These are phyloP conservation scores for Scytalopus superciliaris DNA, from an alignment of 2,113 vertebrate species.

Conservation along the genomic window DNA sequence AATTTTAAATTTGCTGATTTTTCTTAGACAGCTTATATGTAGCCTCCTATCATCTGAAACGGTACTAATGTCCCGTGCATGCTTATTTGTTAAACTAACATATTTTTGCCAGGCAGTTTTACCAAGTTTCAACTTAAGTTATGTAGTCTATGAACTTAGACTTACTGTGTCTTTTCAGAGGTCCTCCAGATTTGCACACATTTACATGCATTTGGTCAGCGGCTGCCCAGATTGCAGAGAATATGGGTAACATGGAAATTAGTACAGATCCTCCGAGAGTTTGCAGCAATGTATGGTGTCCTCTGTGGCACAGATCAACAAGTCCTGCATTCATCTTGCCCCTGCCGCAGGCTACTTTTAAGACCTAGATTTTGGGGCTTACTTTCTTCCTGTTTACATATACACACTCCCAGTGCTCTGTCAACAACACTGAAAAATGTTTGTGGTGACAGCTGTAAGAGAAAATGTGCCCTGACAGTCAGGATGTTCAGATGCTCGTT, in stretches of 20 bases:
- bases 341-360: background rate
- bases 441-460: background rate
- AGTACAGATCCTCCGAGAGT: fast-evolving
- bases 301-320: background rate
- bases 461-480: background rate
- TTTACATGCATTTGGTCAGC: background rate
- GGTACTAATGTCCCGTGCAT: background rate
- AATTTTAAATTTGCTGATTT: background rate
- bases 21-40: background rate
- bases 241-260: background rate
- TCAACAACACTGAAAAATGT: background rate
- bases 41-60: background rate
- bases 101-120: background rate
- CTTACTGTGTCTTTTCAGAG: background rate
- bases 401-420: fast-evolving
- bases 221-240: background rate
- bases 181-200: background rate
- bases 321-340: background rate
- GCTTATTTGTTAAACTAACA: background rate
- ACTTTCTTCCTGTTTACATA: background rate
- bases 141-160: background rate
- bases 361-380: background rate
- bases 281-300: background rate
- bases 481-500: background rate
- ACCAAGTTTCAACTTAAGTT: background rate